These are phyloP conservation scores for Xenopus borealis DNA, from an alignment of 2,113 vertebrate species.

Conservation along the genomic window DNA sequence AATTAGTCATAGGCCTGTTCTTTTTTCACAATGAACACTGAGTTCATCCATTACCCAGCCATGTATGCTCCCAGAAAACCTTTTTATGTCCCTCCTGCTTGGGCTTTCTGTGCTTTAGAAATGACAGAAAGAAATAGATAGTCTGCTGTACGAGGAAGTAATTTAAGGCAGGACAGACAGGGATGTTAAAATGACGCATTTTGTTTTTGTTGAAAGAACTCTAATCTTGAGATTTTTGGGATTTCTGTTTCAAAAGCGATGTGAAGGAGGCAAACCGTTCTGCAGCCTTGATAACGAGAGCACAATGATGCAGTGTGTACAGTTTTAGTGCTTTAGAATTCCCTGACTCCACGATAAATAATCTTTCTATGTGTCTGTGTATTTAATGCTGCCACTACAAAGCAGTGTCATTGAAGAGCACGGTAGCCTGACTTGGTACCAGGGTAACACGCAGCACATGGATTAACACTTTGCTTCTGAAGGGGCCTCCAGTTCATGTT, in stretches of 20 bases:
- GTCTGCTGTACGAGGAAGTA: too few species aligned
- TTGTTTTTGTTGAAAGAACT: slow-evolving; percentile 4
- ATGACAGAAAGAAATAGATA: too few species aligned
- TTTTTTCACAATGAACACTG: too few species aligned
- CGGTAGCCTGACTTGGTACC: neutral
- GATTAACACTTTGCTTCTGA: slow-evolving; percentile 15
- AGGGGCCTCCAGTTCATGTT: neutral
- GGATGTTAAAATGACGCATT: neutral
- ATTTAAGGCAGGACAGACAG: too few species aligned
- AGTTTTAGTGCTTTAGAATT: slow-evolving; percentile 15
- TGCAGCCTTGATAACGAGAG: neutral
- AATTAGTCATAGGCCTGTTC: too few species aligned
- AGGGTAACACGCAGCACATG: neutral
- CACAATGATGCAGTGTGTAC: slow-evolving; percentile 7
- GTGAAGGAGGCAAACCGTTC: neutral
- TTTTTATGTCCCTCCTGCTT: too few species aligned
- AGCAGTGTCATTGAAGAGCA: slow-evolving; percentile 20
- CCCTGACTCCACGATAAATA: slow-evolving; percentile 15
- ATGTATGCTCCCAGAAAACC: too few species aligned
- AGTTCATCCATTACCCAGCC: too few species aligned
- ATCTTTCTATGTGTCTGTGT: neutral
- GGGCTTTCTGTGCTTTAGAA: too few species aligned
- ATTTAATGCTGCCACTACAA: slow-evolving; percentile 13
- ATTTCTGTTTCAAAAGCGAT: slow-evolving; percentile 13
- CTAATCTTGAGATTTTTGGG: slow-evolving; percentile 6